Conservation (phyloP, 2,113 vertebrate species). For the Varanus komodoensis region DNA sequence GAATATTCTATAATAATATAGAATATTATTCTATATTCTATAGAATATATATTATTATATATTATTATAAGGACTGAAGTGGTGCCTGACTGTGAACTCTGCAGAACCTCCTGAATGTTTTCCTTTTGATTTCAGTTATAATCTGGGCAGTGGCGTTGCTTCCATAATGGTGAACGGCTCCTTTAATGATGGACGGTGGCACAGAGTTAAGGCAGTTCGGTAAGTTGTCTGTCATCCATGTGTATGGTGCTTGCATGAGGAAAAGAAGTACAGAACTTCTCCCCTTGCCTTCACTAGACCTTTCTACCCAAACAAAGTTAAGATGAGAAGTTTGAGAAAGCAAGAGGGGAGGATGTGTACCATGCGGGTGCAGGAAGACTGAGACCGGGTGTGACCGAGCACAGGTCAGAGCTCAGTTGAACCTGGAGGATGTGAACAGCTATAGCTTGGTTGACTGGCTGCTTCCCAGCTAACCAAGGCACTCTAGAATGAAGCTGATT, state of each 20-base stretch:
- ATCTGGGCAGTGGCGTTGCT: constrained; percentile 89
- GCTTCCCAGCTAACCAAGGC: no score
- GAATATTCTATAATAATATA: no score
- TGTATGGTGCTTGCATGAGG: neutral
- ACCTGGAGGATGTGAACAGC: no score
- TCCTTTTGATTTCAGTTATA: constrained; percentile 81
- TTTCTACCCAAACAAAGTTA: neutral
- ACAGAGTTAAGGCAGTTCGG: constrained; percentile 93
- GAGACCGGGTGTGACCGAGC: no score
- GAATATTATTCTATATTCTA: no score
- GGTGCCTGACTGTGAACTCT: no score
- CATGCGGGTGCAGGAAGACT: no score
- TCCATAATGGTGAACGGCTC: constrained; percentile 88
- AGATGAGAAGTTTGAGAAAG: neutral
- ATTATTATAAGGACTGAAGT: neutral
- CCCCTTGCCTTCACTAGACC: neutral
- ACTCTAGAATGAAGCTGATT: no score
- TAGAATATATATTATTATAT: no score
- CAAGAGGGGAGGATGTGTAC: no score
- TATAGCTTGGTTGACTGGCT: no score
- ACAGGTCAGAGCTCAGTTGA: no score
- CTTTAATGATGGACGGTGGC: constrained; percentile 92
- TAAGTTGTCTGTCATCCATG: constrained; percentile 63
- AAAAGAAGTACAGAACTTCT: neutral
- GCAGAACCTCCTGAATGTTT: neutral